Evolutionary conservation across 2,888 invertebrate genomes (phyloP).

Genomic region (Tipula helvola): DNA sequence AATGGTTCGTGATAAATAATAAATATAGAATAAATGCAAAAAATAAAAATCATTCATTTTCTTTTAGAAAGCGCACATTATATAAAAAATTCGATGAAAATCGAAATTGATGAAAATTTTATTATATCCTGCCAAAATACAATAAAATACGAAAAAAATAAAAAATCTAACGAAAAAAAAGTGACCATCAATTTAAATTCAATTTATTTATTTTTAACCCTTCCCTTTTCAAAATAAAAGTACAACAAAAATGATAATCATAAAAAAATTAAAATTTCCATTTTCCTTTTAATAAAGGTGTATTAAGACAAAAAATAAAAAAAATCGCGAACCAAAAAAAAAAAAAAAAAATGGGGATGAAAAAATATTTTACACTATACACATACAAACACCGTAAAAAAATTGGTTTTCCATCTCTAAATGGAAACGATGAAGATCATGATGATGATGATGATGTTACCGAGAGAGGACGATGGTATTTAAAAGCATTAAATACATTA

Average conservation of each 20-base stretch:
- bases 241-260: background rate
- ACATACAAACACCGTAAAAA: background rate
- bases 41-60: background rate
- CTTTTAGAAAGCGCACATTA: background rate
- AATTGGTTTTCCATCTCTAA: background rate
- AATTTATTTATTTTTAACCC: background rate
- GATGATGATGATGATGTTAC: background rate
- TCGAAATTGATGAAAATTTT: constrained; percentile 4
- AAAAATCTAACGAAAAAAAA: background rate
- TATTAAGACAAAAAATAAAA: background rate
- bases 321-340: background rate
- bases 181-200: constrained; percentile 4
- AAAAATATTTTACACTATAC: background rate
- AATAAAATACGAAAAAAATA: background rate
- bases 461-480: background rate
- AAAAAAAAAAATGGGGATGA: background rate
- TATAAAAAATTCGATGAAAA: background rate
- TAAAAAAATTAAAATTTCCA: constrained; percentile 4
- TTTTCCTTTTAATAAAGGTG: constrained; percentile 4
- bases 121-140: background rate
- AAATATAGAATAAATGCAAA: background rate
- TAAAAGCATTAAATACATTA: constrained; percentile 4
- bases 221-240: background rate
- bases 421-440: background rate
- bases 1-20: constrained; percentile 4